Conservation (phyloP, 1,140 invertebrate species). For the Magallana ariakensis region DNA sequence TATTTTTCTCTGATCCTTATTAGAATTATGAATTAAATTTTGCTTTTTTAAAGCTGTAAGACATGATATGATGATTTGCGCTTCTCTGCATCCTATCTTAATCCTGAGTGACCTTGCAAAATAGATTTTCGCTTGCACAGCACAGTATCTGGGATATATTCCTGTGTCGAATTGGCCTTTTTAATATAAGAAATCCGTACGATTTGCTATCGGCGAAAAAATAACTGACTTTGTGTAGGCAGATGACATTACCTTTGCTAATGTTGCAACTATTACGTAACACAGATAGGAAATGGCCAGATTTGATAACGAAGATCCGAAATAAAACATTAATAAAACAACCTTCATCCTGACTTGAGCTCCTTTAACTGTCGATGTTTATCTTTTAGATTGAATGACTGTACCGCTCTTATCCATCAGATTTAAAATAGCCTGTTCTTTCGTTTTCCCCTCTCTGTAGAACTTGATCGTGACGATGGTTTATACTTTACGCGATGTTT, state of each 20-base stretch:
- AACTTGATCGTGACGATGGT: not conserved
- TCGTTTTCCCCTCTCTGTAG: not conserved
- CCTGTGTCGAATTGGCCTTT: not conserved
- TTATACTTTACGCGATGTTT: not conserved
- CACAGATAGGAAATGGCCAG: not conserved
- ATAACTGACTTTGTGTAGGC: not conserved
- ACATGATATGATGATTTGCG: no score
- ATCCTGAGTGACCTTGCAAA: no score
- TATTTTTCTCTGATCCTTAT: no score
- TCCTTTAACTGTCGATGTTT: not conserved
- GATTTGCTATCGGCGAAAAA: not conserved
- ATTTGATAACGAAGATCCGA: conserved; percentile 16
- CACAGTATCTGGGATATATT: no score
- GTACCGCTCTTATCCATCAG: not conserved
- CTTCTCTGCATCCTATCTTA: no score
- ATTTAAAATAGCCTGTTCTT: conserved; percentile 11
- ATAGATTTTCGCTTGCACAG: no score
- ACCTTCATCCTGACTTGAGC: not conserved
- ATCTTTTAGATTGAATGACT: conserved; percentile 34
- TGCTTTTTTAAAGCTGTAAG: no score
- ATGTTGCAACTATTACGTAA: conserved; percentile 13
- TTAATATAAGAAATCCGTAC: conserved; percentile 8
- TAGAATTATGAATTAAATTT: no score
- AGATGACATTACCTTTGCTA: not conserved
- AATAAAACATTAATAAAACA: not conserved